Conservation (phyloP, 1,140 invertebrate species). For the Phymastichus coffea region DNA sequence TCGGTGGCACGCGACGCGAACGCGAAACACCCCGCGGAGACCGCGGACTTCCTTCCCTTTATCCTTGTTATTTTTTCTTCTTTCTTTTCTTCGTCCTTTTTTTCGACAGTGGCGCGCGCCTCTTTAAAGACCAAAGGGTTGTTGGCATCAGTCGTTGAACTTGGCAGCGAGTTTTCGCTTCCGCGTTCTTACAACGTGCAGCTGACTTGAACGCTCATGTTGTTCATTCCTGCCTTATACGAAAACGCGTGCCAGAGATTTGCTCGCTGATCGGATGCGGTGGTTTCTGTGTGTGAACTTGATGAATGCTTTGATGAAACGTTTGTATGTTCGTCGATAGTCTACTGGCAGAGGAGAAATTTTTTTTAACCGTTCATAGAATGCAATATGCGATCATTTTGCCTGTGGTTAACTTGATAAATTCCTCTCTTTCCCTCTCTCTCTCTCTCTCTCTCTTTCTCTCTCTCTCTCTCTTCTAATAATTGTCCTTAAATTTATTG, state of each 20-base stretch:
- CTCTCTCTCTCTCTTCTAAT: too few species aligned
- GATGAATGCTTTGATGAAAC: too few species aligned
- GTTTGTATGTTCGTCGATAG: too few species aligned
- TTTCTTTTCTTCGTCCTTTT: background rate
- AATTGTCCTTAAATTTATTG: too few species aligned
- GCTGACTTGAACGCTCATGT: slow-evolving; percentile 22
- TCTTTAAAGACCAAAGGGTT: background rate
- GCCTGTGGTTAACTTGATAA: too few species aligned
- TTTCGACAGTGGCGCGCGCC: background rate
- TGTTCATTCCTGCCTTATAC: background rate
- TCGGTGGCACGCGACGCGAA: background rate
- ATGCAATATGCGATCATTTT: too few species aligned
- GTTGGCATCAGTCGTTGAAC: background rate
- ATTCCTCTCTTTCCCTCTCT: too few species aligned
- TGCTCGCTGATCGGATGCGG: too few species aligned
- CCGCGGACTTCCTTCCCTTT: background rate
- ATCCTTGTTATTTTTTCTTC: background rate
- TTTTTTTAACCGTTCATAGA: too few species aligned
- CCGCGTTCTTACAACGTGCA: slow-evolving; percentile 17
- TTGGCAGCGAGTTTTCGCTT: background rate
- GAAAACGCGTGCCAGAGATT: background rate
- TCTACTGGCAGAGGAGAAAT: too few species aligned
- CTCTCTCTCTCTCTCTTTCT: too few species aligned
- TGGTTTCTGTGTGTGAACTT: too few species aligned
- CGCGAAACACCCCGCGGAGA: background rate